Conservation (phyloP, 2,888 invertebrate genomes). For the Dinocampus coccinellae region DNA sequence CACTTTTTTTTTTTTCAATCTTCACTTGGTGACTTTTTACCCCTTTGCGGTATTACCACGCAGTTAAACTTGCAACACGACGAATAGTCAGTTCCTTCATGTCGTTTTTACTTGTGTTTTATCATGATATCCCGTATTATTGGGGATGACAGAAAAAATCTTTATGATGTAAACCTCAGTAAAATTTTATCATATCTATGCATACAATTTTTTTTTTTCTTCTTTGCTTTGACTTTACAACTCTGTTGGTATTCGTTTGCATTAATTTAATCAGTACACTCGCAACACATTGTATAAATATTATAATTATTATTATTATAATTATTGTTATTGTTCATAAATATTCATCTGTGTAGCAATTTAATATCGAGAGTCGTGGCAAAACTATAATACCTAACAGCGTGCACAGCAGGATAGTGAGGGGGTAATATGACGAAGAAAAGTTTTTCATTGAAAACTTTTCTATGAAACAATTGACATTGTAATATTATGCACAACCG, state of each 20-base stretch:
- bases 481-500: neutral
- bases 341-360: constrained; percentile 43
- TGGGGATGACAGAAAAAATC: neutral
- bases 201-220: neutral
- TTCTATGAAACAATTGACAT: neutral
- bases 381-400: neutral
- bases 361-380: constrained; percentile 53
- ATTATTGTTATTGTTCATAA: constrained; percentile 50
- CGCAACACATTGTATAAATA: constrained; percentile 60
- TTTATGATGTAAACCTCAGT: neutral
- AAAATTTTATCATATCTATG: too few species aligned
- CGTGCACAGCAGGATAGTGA: neutral
- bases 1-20: constrained; percentile 16
- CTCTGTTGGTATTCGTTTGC: constrained; percentile 48
- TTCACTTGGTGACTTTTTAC: neutral
- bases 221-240: neutral
- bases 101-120: neutral
- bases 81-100: neutral
- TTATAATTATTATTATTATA: constrained; percentile 58
- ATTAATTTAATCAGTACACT: constrained; percentile 59
- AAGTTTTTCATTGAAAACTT: neutral
- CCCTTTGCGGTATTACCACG: constrained; percentile 10
- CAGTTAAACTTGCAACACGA: too few species aligned
- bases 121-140: neutral
- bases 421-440: neutral